Base-by-base conservation (phyloP, 2,797 vertebrate genomes). In the Premnoplex brunnescens region DNA sequence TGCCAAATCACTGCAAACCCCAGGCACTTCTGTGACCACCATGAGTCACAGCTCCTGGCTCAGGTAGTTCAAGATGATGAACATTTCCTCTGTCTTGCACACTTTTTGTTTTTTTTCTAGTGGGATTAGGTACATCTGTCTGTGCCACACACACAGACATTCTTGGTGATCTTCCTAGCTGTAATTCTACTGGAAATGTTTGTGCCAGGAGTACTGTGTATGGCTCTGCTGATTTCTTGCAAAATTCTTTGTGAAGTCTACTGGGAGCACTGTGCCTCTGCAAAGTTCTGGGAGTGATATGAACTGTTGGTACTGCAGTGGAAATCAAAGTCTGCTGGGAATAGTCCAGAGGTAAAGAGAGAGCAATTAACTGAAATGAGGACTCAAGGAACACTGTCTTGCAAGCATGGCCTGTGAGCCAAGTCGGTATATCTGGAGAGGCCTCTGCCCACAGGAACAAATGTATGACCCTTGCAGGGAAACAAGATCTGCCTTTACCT, bases 301-400 rank as follows among this genome's bases (percentile, higher is more conserved):
- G 72, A 76, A 36, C 84, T 52, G 0, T 55, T 52, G 67, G 74
- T 20, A 15, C n/a, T 63, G 89, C 52, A 37, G 2, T 56, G 75
- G 85, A 92, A 92, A 91, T 79, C 63, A 36, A 62, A 76, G 56
- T 63, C 75, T 91, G 67, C 37, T 56, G 91, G 87, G 75, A 67
- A 67, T n/a, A 41, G 55, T 60, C 67, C 1, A 1, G 75, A 76
- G 67, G 84, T 71, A 67, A 93, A 82, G 26, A 89, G 85, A 91
- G 85, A 60, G 49, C 52, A 92, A 4, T 86, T 74, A 49, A 8
- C 56, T 44, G 74, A 86, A 86, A 78, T 44, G 51, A 58, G 71
- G 71, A 20, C 77, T 82, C 48, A 19, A 18, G 72, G 77, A 94
- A 79, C 75, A 54, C 3, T 48, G 63, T 77, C 71, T 63, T 76